A percentile compares a stretch with the other conserved stretches of the same genome.
Evolutionary conservation across 1,140 invertebrate genomes (phyloP).

Genomic region (Sminthurinus signatus): DNA sequence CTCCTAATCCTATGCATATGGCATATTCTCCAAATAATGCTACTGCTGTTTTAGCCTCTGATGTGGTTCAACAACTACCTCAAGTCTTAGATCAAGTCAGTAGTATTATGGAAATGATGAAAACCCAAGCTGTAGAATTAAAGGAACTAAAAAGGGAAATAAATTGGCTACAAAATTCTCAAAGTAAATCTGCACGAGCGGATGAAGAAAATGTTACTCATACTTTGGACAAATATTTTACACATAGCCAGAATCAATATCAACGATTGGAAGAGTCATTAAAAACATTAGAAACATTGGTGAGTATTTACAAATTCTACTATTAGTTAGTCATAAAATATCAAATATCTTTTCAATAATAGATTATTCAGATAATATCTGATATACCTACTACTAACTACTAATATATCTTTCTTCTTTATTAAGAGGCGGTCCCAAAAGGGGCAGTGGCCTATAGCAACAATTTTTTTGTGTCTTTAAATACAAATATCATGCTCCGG

Average conservation of each 20-base stretch:
- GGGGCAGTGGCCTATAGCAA: too few species aligned
- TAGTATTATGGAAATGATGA: conserved; percentile 39
- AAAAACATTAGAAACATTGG: conserved; percentile 10
- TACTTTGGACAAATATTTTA: conserved; percentile 18
- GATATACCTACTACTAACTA: background rate
- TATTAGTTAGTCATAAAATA: too few species aligned
- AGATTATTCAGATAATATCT: background rate
- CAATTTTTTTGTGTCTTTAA: too few species aligned
- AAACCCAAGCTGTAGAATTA: conserved; percentile 29
- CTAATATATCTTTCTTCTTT: background rate
- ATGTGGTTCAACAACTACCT: conserved; percentile 18
- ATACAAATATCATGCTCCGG: too few species aligned
- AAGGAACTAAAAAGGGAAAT: conserved; percentile 36
- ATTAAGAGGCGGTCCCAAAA: too few species aligned
- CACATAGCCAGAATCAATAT: conserved; percentile 7
- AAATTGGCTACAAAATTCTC: conserved; percentile 20
- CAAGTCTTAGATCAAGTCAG: conserved; percentile 28
- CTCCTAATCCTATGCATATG: background rate
- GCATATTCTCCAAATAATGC: background rate
- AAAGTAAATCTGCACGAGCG: background rate
- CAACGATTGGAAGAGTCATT: conserved; percentile 19
- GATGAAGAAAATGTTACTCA: conserved; percentile 4
- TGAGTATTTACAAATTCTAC: too few species aligned
- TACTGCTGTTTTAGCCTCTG: background rate
- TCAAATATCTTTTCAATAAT: too few species aligned